Evolutionary conservation across 1,140 invertebrate species (phyloP).

Genomic region (Lutraria rhynchaena): DNA sequence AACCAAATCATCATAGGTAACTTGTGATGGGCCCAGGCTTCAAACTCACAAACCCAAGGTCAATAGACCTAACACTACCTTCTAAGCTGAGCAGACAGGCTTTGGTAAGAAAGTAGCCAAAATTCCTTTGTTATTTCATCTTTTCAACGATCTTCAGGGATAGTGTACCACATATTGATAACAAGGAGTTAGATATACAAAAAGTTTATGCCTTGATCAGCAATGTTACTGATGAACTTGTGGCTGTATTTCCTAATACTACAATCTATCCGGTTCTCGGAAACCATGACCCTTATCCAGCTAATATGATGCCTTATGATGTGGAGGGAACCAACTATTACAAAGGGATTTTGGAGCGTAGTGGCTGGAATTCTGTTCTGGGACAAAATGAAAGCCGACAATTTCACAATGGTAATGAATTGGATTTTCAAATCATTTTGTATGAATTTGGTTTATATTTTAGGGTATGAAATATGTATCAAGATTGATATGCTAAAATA

Average conservation of each 20-base stretch:
- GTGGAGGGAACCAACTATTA: conserved; percentile 70
- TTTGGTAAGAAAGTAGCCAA: too few species aligned
- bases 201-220: conserved; percentile 70
- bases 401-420: conserved; percentile 65
- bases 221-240: conserved; percentile 78
- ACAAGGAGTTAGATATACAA: conserved; percentile 69
- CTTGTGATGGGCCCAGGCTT: too few species aligned
- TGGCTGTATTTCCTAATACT: conserved; percentile 75
- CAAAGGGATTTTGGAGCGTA: conserved; percentile 71
- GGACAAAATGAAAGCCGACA: conserved; percentile 57
- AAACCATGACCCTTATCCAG: conserved; percentile 82
- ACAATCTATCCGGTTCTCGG: conserved; percentile 81
- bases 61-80: too few species aligned
- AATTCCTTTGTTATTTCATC: too few species aligned
- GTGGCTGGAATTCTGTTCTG: conserved; percentile 74
- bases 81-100: too few species aligned
- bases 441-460: too few species aligned
- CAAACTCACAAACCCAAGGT: too few species aligned
- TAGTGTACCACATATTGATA: conserved; percentile 79
- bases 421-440: too few species aligned
- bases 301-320: conserved; percentile 66
- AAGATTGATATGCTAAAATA: too few species aligned
- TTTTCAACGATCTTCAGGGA: conserved; percentile 81
- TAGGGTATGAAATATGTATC: too few species aligned
- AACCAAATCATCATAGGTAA: too few species aligned